Evolutionary conservation across 23 tunicate species (phyloP).

Genomic region (Diplosoma virens): DNA sequence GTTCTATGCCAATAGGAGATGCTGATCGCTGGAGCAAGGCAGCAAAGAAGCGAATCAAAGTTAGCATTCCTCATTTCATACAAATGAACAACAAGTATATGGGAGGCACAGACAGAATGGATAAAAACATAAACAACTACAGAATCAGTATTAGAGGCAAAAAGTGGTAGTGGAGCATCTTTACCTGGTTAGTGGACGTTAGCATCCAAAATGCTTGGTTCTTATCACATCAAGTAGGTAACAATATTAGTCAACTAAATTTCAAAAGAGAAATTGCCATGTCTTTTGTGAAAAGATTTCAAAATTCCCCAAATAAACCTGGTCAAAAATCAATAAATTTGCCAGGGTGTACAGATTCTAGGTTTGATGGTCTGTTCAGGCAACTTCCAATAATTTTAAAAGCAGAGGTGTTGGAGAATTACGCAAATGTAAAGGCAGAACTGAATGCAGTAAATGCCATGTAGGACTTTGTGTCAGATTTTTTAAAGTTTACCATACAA

Average conservation of each 20-base stretch:
- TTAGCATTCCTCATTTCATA: not conserved
- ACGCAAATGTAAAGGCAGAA: too few species aligned
- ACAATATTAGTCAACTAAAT: not conserved
- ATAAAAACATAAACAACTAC: not conserved
- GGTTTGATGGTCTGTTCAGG: too few species aligned
- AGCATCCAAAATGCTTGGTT: slow-evolving; percentile 22
- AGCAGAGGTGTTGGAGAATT: too few species aligned
- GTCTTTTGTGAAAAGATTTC: too few species aligned
- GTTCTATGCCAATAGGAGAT: not conserved
- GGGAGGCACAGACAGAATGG: slow-evolving; percentile 16
- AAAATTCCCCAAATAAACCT: too few species aligned
- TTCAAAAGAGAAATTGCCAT: slow-evolving; percentile 3
- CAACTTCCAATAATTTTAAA: too few species aligned
- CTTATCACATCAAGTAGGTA: not conserved
- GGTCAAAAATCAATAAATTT: too few species aligned
- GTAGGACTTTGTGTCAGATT: too few species aligned
- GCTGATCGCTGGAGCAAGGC: not conserved
- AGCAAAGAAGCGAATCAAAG: slow-evolving; percentile 6
- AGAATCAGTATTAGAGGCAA: slow-evolving; percentile 12
- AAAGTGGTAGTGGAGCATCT: not conserved
- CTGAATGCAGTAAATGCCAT: too few species aligned
- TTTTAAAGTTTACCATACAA: too few species aligned
- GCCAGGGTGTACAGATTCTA: too few species aligned
- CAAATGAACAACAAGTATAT: not conserved
- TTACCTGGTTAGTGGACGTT: slow-evolving; percentile 13